A percentile compares a stretch with the other conserved stretches of the same genome.
phyloP scores from a whole-genome alignment of 2,797 vertebrate species.

The Phalloptychus januarius region DNA sequence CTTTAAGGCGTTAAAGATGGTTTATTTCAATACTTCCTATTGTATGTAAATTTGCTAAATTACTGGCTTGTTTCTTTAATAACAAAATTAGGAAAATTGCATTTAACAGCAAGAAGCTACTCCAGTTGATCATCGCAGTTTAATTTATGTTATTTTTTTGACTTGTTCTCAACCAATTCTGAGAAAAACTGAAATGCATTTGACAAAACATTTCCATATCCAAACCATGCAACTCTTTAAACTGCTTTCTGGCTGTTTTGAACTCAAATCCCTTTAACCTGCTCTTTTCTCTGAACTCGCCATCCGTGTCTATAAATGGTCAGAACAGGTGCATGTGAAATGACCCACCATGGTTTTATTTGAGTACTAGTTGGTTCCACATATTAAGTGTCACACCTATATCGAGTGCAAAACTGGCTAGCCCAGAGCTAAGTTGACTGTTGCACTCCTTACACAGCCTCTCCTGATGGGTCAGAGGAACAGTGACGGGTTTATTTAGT shows the following conservation, averaged over 20 bases:
- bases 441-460: background rate
- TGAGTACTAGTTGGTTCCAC: background rate
- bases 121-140: background rate
- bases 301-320: background rate
- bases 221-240: background rate
- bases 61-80: background rate
- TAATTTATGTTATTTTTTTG: background rate
- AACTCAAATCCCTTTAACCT: background rate
- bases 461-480: background rate
- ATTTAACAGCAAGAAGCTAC: background rate
- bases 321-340: background rate
- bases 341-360: background rate
- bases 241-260: background rate
- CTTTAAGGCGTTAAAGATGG: background rate
- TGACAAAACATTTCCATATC: background rate
- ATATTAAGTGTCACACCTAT: background rate
- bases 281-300: background rate
- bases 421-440: background rate
- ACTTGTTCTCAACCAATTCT: background rate
- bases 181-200: background rate
- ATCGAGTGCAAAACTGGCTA: background rate
- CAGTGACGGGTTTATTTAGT: background rate
- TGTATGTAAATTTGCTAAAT: background rate
- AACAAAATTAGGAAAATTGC: background rate
- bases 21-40: background rate